A percentile compares a stretch with the other conserved stretches of the same genome.
Evolutionary conservation across 2,113 vertebrate species (phyloP).

Genomic region (Acrocephalus kingi): DNA sequence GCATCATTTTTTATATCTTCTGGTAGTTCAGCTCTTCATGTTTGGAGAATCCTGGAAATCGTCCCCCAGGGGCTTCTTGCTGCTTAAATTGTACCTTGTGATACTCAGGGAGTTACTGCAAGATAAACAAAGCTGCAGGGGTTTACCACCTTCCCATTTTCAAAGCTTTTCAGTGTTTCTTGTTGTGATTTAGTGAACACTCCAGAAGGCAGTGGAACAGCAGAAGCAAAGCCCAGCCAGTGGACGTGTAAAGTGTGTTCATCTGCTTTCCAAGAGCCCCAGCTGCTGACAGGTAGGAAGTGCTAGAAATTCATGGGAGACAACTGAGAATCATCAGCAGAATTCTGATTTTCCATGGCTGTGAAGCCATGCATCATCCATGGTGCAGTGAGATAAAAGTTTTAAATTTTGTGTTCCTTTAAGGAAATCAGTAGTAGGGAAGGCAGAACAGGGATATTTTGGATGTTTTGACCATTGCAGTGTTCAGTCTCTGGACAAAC

Average conservation of each 20-base stretch:
- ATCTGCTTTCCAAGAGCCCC: slow-evolving; percentile 73
- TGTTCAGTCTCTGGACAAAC: background rate
- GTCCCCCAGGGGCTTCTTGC: background rate
- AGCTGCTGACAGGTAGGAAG: slow-evolving; percentile 78
- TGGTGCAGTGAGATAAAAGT: background rate
- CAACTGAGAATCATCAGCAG: background rate
- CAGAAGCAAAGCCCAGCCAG: slow-evolving; percentile 69
- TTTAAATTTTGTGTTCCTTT: background rate
- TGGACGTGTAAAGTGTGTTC: slow-evolving; percentile 81
- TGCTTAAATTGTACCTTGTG: background rate
- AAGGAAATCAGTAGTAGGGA: background rate
- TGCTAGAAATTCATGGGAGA: background rate
- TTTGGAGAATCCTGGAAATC: background rate
- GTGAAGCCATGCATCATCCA: background rate
- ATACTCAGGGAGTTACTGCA: background rate
- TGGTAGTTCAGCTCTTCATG: background rate
- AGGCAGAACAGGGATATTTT: background rate
- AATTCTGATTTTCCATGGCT: background rate
- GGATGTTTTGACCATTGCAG: background rate
- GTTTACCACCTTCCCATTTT: background rate
- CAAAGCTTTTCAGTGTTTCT: background rate
- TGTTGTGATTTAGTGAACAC: slow-evolving; percentile 40
- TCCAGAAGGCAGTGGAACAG: slow-evolving; percentile 55
- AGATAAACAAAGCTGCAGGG: background rate
- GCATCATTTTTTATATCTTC: background rate